Evolutionary conservation across 2,797 vertebrate species (phyloP).

Genomic region (Acropternis orthonyx): DNA sequence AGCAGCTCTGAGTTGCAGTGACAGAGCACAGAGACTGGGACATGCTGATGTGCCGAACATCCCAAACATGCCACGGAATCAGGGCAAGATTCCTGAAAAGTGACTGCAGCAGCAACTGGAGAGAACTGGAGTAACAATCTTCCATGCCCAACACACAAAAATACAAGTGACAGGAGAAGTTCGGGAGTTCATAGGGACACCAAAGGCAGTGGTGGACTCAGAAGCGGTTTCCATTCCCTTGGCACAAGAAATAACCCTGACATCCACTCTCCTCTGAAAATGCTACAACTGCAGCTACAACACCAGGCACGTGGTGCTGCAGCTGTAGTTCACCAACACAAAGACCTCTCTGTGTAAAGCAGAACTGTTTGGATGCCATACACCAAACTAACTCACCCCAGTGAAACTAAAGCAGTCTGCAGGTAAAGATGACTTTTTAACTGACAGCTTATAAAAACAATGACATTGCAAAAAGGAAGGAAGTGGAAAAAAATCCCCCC

Average conservation of each 20-base stretch:
- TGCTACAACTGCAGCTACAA: background rate
- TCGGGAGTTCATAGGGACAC: background rate
- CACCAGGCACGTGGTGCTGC: background rate
- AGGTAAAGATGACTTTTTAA: background rate
- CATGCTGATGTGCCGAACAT: background rate
- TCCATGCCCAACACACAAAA: background rate
- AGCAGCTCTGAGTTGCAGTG: background rate
- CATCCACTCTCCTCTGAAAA: background rate
- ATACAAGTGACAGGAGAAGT: background rate
- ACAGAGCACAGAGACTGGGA: background rate
- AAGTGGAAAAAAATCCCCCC: fast-evolving
- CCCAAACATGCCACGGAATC: fast-evolving
- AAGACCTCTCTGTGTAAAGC: background rate
- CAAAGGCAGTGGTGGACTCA: background rate
- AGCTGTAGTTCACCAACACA: background rate
- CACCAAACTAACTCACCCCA: background rate
- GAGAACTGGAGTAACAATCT: background rate
- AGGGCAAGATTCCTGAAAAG: background rate
- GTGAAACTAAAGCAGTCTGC: background rate
- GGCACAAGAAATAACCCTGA: background rate
- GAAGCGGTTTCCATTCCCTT: background rate
- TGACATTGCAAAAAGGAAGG: background rate
- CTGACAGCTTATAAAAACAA: background rate
- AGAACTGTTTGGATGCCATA: background rate
- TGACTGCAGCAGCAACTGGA: background rate